A percentile compares a stretch with the other conserved stretches of the same genome.
Evolutionary conservation across 2,888 invertebrate species (phyloP).

Genomic region (Eulithis testata): DNA sequence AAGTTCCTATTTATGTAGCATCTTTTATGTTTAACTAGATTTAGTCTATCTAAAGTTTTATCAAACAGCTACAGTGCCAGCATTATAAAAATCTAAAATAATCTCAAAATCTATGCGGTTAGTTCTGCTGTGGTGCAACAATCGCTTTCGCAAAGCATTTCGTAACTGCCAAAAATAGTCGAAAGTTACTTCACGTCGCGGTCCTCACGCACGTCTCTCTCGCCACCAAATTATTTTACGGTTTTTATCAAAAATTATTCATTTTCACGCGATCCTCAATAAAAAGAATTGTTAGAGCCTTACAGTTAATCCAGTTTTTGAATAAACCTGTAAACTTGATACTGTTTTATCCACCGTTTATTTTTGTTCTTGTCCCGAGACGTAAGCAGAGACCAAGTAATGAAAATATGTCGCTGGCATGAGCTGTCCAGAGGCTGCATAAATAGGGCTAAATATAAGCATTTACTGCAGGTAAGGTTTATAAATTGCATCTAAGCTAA

Average conservation of each 20-base stretch:
- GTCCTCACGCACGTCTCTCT: constrained; percentile 55
- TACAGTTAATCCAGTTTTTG: constrained; percentile 14
- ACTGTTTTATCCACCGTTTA: constrained; percentile 21
- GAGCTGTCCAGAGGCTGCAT: neutral
- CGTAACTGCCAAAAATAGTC: constrained; percentile 75
- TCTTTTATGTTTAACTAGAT: too few relatives aligned
- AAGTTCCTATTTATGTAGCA: too few relatives aligned
- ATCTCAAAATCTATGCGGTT: constrained; percentile 50
- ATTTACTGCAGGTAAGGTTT: neutral
- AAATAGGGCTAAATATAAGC: neutral
- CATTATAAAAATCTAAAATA: constrained; percentile 24
- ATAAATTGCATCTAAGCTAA: constrained; percentile 16
- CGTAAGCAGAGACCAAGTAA: neutral
- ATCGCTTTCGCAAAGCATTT: constrained; percentile 75
- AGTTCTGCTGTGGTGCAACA: constrained; percentile 56
- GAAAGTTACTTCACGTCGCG: constrained; percentile 71
- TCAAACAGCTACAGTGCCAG: neutral
- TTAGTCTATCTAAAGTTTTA: neutral
- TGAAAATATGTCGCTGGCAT: neutral
- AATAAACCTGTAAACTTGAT: constrained; percentile 21
- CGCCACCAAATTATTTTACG: constrained; percentile 42
- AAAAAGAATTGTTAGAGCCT: constrained; percentile 6
- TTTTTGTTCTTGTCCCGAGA: neutral
- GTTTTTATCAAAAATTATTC: constrained; percentile 34
- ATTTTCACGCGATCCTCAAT: constrained; percentile 29